Percentiles rank a stretch among this genome's conserved stretches.
Conservation (phyloP, 2,888 invertebrate genomes). For the Caenorhabditis sp. region DNA sequence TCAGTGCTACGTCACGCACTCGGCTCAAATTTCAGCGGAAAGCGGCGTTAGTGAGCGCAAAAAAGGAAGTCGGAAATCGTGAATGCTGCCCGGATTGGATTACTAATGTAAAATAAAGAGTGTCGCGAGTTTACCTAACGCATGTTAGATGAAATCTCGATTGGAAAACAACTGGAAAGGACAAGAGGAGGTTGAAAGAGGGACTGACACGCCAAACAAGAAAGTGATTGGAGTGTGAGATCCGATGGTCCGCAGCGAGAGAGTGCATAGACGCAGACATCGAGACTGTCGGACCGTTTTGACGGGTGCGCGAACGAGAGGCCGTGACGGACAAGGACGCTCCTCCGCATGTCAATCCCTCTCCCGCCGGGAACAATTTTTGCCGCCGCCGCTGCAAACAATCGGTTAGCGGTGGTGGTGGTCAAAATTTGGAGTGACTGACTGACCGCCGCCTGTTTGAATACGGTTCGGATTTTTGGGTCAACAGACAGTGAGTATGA, state of each 20-base stretch:
- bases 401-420: conserved; percentile 15
- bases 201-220: too few species aligned
- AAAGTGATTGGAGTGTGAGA: too few species aligned
- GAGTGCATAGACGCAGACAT: conserved; percentile 6
- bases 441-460: conserved; percentile 53
- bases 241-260: conserved; percentile 1
- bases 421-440: conserved; percentile 24
- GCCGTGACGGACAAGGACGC: conserved; percentile 31
- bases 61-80: conserved; percentile 9
- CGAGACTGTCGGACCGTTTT: neutral
- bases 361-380: conserved; percentile 36
- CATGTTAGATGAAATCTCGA: conserved; percentile 20
- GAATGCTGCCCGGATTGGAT: conserved; percentile 30
- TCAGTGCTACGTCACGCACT: conserved; percentile 26
- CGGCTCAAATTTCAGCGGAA: conserved; percentile 35
- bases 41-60: neutral
- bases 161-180: conserved; percentile 10
- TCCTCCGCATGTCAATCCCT: conserved; percentile 37
- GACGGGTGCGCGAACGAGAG: conserved; percentile 13
- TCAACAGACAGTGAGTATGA: conserved; percentile 28
- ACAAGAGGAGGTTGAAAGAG: neutral
- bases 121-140: conserved; percentile 19
- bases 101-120: conserved; percentile 44
- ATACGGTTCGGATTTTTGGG: conserved; percentile 37
- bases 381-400: conserved; percentile 50